These are phyloP conservation scores for Galeopterus variegatus DNA, from an alignment of 2,113 vertebrate genomes.

Conservation along the genomic window DNA sequence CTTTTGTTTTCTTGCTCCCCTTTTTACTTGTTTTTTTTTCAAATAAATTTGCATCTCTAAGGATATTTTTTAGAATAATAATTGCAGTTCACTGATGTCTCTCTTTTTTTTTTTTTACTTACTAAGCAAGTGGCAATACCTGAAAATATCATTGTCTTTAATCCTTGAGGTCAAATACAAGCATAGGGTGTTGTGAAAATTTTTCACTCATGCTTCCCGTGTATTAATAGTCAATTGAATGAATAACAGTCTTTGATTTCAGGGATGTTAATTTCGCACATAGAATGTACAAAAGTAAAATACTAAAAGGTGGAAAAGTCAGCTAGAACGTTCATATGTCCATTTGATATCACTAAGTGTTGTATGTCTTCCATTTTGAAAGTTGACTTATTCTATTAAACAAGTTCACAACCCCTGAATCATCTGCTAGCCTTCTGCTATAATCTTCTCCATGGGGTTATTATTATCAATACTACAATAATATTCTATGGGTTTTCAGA, in stretches of 20 bases:
- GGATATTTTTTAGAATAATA: not conserved
- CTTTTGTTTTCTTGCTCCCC: not conserved
- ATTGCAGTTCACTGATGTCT: not conserved
- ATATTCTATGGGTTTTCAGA: slow-evolving; percentile 9
- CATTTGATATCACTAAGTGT: not conserved
- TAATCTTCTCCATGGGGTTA: slow-evolving; percentile 5
- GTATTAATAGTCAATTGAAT: not conserved
- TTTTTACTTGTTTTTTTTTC: not conserved
- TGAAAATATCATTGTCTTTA: not conserved
- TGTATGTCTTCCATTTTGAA: slow-evolving; percentile 16
- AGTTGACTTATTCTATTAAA: not conserved
- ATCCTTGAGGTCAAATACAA: not conserved
- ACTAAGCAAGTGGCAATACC: not conserved
- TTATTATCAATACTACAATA: slow-evolving; percentile 10
- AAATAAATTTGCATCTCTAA: not conserved
- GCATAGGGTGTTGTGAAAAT: not conserved
- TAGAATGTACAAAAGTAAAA: not conserved
- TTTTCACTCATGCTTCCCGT: not conserved
- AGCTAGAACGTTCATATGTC: not conserved
- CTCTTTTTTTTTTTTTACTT: not conserved
- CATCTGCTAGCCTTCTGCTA: not conserved
- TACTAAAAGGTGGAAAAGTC: not conserved
- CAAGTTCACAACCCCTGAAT: not conserved
- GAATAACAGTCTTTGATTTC: not conserved
- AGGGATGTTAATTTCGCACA: not conserved